These are phyloP conservation scores for Pollenia angustigena DNA, from an alignment of 2,888 invertebrate species.

Conservation along the genomic window DNA sequence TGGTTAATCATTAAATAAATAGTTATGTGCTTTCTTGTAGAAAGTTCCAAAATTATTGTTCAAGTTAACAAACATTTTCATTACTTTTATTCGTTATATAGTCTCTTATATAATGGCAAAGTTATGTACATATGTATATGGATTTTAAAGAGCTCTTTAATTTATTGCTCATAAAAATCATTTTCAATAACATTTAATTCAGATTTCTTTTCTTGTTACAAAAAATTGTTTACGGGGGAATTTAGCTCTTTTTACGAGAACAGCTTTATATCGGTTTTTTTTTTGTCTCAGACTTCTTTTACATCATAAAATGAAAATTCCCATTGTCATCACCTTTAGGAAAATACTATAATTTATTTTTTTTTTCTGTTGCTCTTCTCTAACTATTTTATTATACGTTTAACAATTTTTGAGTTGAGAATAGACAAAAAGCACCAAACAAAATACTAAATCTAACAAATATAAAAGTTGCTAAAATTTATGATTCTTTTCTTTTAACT, in stretches of 20 bases:
- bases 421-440: conserved; percentile 13
- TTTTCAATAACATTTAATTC: conserved; percentile 47
- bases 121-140: not conserved
- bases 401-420: conserved; percentile 48
- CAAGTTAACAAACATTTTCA: conserved; percentile 7
- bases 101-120: conserved; percentile 4
- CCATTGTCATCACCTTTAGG: conserved; percentile 70
- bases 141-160: conserved; percentile 11
- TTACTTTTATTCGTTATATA: conserved; percentile 11
- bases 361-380: conserved; percentile 24
- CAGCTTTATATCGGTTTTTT: conserved; percentile 14
- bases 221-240: conserved; percentile 15
- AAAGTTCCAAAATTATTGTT: not conserved
- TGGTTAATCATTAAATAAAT: too few relatives aligned
- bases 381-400: conserved; percentile 63
- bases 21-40: not conserved
- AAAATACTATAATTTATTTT: conserved; percentile 70
- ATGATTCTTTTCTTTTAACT: conserved; percentile 74
- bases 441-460: conserved; percentile 49
- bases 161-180: conserved; percentile 47
- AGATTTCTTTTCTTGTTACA: conserved; percentile 33
- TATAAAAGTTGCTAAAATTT: conserved; percentile 72
- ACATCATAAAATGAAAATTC: conserved; percentile 68
- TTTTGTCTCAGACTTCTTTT: conserved; percentile 44
- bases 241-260: conserved; percentile 17